Evolutionary conservation across 2,797 vertebrate genomes (phyloP).

Genomic region (Alectoris magna): DNA sequence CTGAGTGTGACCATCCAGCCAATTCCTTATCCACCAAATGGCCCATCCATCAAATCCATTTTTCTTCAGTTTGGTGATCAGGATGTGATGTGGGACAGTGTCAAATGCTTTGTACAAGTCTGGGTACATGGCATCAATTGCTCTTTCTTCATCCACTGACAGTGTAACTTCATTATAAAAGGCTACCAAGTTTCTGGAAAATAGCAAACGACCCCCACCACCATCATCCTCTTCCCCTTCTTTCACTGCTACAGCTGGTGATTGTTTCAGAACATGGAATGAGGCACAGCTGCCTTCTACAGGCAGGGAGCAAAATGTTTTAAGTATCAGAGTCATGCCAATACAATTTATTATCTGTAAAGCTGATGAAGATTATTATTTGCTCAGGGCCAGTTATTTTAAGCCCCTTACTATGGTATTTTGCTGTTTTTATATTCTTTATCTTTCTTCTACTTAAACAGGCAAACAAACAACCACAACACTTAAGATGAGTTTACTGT

Average conservation of each 20-base stretch:
- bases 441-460: background rate
- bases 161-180: too few relatives aligned
- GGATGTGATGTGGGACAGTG: too few relatives aligned
- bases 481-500: background rate
- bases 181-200: background rate
- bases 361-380: background rate
- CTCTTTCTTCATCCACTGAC: too few relatives aligned
- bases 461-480: background rate
- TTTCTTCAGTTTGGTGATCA: too few relatives aligned
- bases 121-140: too few relatives aligned
- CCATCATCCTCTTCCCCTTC: background rate
- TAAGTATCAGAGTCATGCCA: background rate
- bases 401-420: background rate
- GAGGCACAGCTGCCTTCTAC: background rate
- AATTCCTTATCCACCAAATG: too few relatives aligned
- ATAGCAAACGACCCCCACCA: rapidly evolving
- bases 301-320: background rate
- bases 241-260: background rate
- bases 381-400: background rate
- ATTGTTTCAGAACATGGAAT: background rate
- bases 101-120: too few relatives aligned
- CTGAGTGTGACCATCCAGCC: too few relatives aligned
- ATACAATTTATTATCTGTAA: background rate
- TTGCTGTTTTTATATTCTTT: background rate
- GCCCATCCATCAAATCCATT: too few relatives aligned